Evolutionary conservation across 92 coral and sea anemone genomes (phyloP), one percentile per base, ranked within the genome.

Genomic region (Palythoa heliodiscus): DNA sequence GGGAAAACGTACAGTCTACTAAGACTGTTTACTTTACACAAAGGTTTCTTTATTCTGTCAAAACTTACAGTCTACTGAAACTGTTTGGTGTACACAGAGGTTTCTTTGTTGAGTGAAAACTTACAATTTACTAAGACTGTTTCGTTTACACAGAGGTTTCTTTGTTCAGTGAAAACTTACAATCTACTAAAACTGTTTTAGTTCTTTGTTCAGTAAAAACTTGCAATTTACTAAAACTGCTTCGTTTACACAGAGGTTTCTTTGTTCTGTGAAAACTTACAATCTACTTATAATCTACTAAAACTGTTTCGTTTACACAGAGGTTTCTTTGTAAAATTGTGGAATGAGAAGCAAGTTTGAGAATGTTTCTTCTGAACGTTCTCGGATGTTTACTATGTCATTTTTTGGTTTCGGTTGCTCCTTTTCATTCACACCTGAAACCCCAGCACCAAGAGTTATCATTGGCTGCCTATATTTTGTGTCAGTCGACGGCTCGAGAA

Each of bases 141-240:
- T 29, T 29, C 35, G 35, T 29, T 67, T 75, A 75, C 38, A 75
- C 80, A 75, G 54, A 7, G 3, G 80, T 75, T 75, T 75, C 80
- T 75, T 52, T 52, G 43, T 52, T 29, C 35, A 0, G 35, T 29
- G 1, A 29, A 29, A 29, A 29, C 35, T 29, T 29, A 29, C 35
- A 29, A 29, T 29, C 35, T 29, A 29, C 35, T 29, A 29, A 29
- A 29, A 29, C 35, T 1, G 35, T 29, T 29, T 29, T 1, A 7
- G 3, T 75, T 75, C 80, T 75, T 52, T 52, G 43, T 52, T 29
- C 35, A 29, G 35, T 29, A 1, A 29, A 29, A 29, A 29, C 35
- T 29, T 29, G n/a, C n/a, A n/a, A n/a, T 29, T 1, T 29, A 29
- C 35, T 29, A 29, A 29, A 29, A 29, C 35, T 29, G 35, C 35